Evolutionary conservation across 92 coral and sea anemone genomes (phyloP), one percentile per base, ranked within the genome.

Genomic region (Phenganax stokvisi): DNA sequence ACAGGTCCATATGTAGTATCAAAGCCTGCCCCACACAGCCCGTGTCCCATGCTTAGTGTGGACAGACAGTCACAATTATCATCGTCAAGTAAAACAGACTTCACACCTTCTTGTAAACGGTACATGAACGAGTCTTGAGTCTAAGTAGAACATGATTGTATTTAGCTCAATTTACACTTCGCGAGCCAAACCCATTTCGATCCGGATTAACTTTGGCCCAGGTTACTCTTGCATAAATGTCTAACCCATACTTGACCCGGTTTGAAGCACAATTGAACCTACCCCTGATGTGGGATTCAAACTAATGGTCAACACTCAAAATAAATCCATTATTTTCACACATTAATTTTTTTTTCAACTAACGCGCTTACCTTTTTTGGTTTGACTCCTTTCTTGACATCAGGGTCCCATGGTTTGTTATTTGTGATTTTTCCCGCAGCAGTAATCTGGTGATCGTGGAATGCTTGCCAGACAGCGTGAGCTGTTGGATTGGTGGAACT

Each of bases 61-160:
- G 89, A 83, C n/a, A 79, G 62, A 59, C 93, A 90, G 68, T 90
- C 93, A 52, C 90, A 87, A 83, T 90, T 90, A 69, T 90, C 93
- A 51, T 90, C 93, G 51, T 90, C 93, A 27, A 90, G 80, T 0
- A 90, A 83, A 13, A 90, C 81, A 8, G 93, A 90, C 74, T 77
- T 88, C 3, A 90, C 89, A 13, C 91, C 93, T 47, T 84, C 75
- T 81, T 90, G 89, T 6, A 53, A 71, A 28, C 91, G 87, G 76
- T 90, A 90, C 93, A 90, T 90, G 76, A 90, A 90, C 75, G 93
- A 85, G 68, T 90, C 91, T 66, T 87, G 93, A 57, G 15, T 20
- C 73, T 68, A 20, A 28, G 47, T 37, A 68, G 20, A 61, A 17
- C 8, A 61, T 15, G 67, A 13, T 3, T 15, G 28, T 61, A 0